Evolutionary conservation across 2,888 invertebrate species (phyloP), one percentile per base, ranked within the genome.

Genomic region (Bruchidius siliquastri): DNA sequence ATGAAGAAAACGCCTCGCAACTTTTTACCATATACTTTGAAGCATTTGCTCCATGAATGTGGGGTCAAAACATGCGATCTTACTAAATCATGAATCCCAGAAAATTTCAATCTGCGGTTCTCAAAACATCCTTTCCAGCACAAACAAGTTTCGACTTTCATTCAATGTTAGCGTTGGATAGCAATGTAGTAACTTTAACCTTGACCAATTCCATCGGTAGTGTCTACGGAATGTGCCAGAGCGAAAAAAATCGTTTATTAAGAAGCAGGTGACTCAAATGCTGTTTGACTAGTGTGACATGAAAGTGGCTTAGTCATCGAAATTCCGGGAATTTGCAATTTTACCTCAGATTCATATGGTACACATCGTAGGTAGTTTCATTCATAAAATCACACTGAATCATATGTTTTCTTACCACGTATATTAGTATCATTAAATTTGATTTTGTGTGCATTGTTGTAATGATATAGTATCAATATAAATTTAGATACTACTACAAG

Each of bases 121-220:
- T n/a, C n/a, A n/a, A n/a, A n/a, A n/a, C 49, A 49, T 49, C 49
- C 6, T 3, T 13, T 18, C 3, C 3, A 67, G 69, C 18, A 49
- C 8, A 67, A 70, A 49, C 49, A 8, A 49, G 49, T 49, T 49
- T 49, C 49, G 18, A 13, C 49, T 49, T 49, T 49, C 49, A 49
- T 49, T 49, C 49, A 49, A 1, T 13, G 13, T 13, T 49, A 49
- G 18, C 8, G 3, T 1, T 13, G 0, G 1, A 13, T 13, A 8
- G 21, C 30, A 21, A 30, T 20, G 68, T 76, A 76, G 76, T 76
- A 74, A 74, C 72, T 72, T 67, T 71, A 73, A 73, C 76, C 76
- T 76, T 76, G 76, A 69, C 73, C 71, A 66, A 1, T 49, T 49
- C 49, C 49, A 73, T 69, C 71, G 66, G 22, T 32, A 21, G 21